These are phyloP conservation scores for Mya arenaria DNA, from an alignment of 1,140 invertebrate genomes.

Conservation along the genomic window DNA sequence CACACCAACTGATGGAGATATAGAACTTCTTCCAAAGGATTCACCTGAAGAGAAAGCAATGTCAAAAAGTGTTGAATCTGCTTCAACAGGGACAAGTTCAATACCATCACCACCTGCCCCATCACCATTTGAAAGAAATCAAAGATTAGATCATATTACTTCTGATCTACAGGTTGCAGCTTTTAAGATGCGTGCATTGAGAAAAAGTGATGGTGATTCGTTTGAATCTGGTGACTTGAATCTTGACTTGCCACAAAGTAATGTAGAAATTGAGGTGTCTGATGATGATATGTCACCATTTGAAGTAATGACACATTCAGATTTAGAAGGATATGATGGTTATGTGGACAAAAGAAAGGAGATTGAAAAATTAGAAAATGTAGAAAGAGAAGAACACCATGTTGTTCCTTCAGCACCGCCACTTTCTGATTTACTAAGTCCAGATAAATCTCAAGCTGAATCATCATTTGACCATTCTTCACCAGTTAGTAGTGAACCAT, in stretches of 20 bases:
- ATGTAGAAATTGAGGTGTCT: constrained; percentile 22
- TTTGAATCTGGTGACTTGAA: constrained; percentile 77
- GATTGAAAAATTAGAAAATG: constrained; percentile 48
- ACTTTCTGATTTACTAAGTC: constrained; percentile 50
- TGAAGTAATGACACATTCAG: constrained; percentile 79
- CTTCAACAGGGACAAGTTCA: constrained; percentile 58
- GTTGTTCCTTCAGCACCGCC: constrained; percentile 57
- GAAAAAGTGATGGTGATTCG: constrained; percentile 53
- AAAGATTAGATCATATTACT: constrained; percentile 43
- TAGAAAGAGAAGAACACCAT: not conserved
- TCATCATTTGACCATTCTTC: constrained; percentile 74
- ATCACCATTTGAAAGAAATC: constrained; percentile 60
- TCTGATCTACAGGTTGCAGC: constrained; percentile 67
- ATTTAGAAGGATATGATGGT: constrained; percentile 73
- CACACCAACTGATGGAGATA: constrained; percentile 54
- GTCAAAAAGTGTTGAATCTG: constrained; percentile 47
- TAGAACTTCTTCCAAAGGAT: constrained; percentile 35
- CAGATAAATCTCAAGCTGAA: constrained; percentile 59
- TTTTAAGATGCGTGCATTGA: constrained; percentile 54
- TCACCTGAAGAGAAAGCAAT: constrained; percentile 28
- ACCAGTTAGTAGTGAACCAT: constrained; percentile 73
- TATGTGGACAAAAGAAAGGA: constrained; percentile 57
- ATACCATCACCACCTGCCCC: constrained; percentile 72
- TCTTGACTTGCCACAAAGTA: not conserved
- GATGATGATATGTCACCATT: constrained; percentile 78